A percentile compares a stretch with the other conserved stretches of the same genome.
These are phyloP conservation scores for Nephrotoma guestfalica DNA, from an alignment of 2,888 invertebrate genomes.

Conservation along the genomic window DNA sequence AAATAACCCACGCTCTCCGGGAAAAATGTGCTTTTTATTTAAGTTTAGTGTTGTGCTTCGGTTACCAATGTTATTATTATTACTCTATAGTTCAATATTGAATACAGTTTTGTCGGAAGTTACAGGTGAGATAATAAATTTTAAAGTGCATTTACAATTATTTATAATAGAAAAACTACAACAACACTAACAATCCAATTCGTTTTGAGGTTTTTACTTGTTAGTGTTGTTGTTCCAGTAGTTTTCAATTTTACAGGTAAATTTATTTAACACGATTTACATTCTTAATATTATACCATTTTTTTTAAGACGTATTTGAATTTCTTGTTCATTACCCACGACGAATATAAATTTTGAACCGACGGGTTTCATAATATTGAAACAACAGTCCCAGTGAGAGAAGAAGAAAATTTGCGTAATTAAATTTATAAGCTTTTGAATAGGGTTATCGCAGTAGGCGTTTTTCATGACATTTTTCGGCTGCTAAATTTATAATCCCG, in stretches of 20 bases:
- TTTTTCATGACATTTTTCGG: too few relatives aligned
- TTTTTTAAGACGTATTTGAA: not conserved
- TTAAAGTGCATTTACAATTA: conserved; percentile 3
- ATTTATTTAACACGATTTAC: not conserved
- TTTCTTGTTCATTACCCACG: not conserved
- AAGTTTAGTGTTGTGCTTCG: conserved; percentile 1
- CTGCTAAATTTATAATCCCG: too few relatives aligned
- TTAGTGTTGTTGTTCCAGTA: not conserved
- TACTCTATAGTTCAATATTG: conserved; percentile 1
- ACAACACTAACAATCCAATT: not conserved
- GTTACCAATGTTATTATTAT: conserved; percentile 1
- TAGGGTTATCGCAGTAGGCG: too few relatives aligned
- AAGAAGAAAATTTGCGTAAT: too few relatives aligned
- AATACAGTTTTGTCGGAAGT: conserved; percentile 5
- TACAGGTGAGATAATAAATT: conserved; percentile 6
- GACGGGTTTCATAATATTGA: too few relatives aligned
- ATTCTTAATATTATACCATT: not conserved
- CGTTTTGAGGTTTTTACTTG: not conserved
- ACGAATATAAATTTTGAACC: too few relatives aligned
- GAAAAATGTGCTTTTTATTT: conserved; percentile 2
- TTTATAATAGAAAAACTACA: not conserved
- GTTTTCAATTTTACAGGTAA: not conserved
- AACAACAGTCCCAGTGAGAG: too few relatives aligned
- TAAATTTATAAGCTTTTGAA: too few relatives aligned
- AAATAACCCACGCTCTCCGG: not conserved